Evolutionary conservation across 2,797 vertebrate genomes (phyloP), one percentile per base, ranked within the genome.

Genomic region (Sebastes vulpes): DNA sequence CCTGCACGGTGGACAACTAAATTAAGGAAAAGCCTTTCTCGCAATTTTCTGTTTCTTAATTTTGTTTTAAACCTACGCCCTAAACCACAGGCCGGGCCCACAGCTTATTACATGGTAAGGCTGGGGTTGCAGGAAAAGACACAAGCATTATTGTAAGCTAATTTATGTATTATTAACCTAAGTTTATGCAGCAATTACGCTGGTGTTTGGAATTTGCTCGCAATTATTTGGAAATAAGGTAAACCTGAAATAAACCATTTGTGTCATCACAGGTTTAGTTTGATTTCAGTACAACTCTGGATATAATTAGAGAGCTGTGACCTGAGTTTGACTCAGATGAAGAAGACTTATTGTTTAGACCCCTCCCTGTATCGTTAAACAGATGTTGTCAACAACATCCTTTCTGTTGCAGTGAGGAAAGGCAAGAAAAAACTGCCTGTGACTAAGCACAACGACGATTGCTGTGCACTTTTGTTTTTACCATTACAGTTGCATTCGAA

Each of bases 381-480:
- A 86, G 66, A 89, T 88, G 76, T 80, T 88, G 79, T 78, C 72
- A 89, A 92, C 89, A 92, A 87, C 82, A 88, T 89, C 92, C 74
- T 90, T 75, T 83, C n/a, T 81, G 67, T 46, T 66, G 67, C 65
- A 70, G 66, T 4, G 18, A 77, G 50, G 18, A 77, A 35, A 48
- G 60, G 31, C 23, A 71, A 68, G 82, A 68, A 86, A 82, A 81
- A 78, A 52, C n/a, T n/a, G 70, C 61, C 63, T 38, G 68, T 89
- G 86, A 91, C 81, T 83, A 84, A 89, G 90, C 82, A 89, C 56
- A 71, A 74, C 26, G 67, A 21, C 16, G 42, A 89, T 84, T 78
- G 72, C 84, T 81, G 75, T 53, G 79, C 92, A 92, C 89, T 93
- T 92, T 91, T 91, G 90, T 92, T 94, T 93, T 92, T 91, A 73